Evolutionary conservation across 2,888 invertebrate genomes (phyloP), one percentile per base, ranked within the genome.

Genomic region (Dolichopus griseipennis): DNA sequence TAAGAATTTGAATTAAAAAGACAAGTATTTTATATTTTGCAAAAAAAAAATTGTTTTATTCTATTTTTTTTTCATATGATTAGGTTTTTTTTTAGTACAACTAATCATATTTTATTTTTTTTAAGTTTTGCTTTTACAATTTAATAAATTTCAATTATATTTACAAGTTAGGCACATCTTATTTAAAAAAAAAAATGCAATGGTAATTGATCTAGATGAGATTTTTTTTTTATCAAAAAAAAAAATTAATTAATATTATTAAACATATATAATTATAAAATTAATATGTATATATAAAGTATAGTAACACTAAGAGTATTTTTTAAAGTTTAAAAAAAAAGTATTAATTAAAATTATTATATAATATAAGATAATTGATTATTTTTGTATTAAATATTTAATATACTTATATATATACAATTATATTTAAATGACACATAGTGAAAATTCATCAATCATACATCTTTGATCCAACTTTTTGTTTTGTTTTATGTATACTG

Each of bases 171-270:
- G 52, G 52, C 52, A 52, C 52, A 18, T 52, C 52, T 52, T 52
- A 52, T 52, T 52, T 2, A 52, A 41, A 41, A 12, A 41, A 41
- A 41, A 41, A 52, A 52, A 52, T 52, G 52, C 52, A 52, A 52
- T 52, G 52, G 52, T 52, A 52, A 52, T 52, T 52, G 52, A 52
- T 52, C 52, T 52, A 52, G 52, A 52, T 52, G 52, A 52, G 52
- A 52, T 52, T 52, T 52, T 15, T 18, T 41, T 15, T 52, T 52
- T 52, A 3, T 52, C 52, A 37, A 37, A 37, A 37, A 37, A 10
- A 37, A 10, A 37, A 37, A 37, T 34, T 34, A 10, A 10, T 43
- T 12, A 52, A 52, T n/a, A 52, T n/a, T 52, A 52, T 12, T 52
- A 18, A 12, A 52, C 18, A 52, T 18, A 52, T n/a, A 52, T 52